Evolutionary conservation across 2,113 vertebrate species (phyloP).

Genomic region (Sitta europaea): DNA sequence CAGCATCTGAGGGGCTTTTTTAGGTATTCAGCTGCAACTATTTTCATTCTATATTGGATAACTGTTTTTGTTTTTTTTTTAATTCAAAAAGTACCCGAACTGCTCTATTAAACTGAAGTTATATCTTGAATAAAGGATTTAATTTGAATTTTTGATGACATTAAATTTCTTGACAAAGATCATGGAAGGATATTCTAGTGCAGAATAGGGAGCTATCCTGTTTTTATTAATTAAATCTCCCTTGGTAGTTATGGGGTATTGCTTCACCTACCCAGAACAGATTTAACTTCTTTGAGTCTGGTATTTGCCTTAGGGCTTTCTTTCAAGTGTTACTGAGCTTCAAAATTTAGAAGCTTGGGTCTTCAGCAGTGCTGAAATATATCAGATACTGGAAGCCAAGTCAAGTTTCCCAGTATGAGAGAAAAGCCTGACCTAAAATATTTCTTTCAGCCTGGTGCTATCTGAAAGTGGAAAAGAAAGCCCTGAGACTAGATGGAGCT

Average conservation of each 20-base stretch:
- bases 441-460: not conserved
- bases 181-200: not conserved
- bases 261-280: not conserved
- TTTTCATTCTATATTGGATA: not conserved
- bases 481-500: not conserved
- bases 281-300: not conserved
- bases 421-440: not conserved
- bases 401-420: not conserved
- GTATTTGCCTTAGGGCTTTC: not conserved
- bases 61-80: not conserved
- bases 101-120: not conserved
- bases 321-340: not conserved
- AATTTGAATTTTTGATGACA: not conserved
- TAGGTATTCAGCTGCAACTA: not conserved
- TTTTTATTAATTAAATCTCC: not conserved
- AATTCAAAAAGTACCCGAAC: not conserved
- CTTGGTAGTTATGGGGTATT: not conserved
- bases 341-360: not conserved
- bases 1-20: not conserved
- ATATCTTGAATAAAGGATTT: not conserved
- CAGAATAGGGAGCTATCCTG: not conserved
- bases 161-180: not conserved
- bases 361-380: not conserved
- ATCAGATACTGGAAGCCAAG: not conserved
- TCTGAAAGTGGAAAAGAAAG: not conserved